Evolutionary conservation across 2,797 vertebrate genomes (phyloP), one percentile per base, ranked within the genome.

Genomic region (Scolopax bukidnonensis): DNA sequence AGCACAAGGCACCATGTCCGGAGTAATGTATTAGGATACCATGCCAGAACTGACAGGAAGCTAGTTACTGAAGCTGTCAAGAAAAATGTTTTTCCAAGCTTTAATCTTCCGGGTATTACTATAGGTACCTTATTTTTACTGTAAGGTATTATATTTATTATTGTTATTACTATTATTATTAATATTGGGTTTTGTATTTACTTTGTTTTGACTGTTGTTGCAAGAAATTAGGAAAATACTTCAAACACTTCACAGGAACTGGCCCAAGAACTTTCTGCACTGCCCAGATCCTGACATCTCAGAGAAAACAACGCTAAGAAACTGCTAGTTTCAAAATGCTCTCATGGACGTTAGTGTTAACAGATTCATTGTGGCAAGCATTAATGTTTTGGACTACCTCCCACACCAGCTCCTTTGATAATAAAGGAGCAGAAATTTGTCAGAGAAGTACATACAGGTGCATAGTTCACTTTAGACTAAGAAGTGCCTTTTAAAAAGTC

Each of bases 1-100:
- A 99, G 98, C 94, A 99, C 99, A 98, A 99, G 98, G 97, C 99
- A 99, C 99, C 99, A 99, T 0, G 99, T 99, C 95, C 99, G 98
- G 41, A 99, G 98, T 76, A 99, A 98, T 50, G 99, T 99, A 96
- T 99, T 99, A 80, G 99, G 99, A 97, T 99, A 99, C 99, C 99
- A 99, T 1, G 99, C 99, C 97, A 99, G 97, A 93, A 99, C 99
- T 1, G 99, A 99, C 64, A 99, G 98, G 98, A 99, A 99, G 95
- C 99, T 99, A 96, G 98, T 99, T 97, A 99, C 98, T 87, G 99
- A 99, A 50, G 99, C 99, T 99, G 97, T 21, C 71, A 69, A 91
- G 53, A 95, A 96, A 94, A 91, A 70, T 2, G 1, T 59, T 94
- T 96, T 86, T 36, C 16, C 40, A 84, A 69, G 32, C 12, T 91